Conservation (phyloP, 2,888 invertebrate genomes). For the Argyresthia goedartella region DNA sequence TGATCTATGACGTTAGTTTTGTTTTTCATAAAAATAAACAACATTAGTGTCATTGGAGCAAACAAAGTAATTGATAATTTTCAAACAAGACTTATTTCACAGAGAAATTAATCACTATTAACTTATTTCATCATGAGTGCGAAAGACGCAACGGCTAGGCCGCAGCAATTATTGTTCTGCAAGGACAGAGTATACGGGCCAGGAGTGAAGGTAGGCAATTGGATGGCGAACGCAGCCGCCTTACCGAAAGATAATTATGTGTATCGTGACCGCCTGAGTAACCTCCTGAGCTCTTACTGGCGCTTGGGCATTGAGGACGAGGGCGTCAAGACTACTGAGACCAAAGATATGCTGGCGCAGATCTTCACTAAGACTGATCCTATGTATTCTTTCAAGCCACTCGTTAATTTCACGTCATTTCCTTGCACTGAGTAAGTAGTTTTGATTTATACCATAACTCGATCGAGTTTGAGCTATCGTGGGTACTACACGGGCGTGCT, state of each 20-base stretch:
- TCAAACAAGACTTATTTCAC: conserved; percentile 12
- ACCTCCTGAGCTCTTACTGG: conserved; percentile 58
- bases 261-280: conserved; percentile 51
- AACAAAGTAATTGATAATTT: not conserved
- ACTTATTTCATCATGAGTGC: conserved; percentile 35
- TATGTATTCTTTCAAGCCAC: conserved; percentile 49
- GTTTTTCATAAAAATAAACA: too few species aligned
- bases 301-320: conserved; percentile 51
- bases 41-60: not conserved
- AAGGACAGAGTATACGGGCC: conserved; percentile 51
- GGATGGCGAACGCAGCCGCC: conserved; percentile 49
- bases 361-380: conserved; percentile 48
- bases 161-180: conserved; percentile 54
- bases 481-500: too few species aligned
- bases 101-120: too few species aligned
- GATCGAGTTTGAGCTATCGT: too few species aligned
- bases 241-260: conserved; percentile 63
- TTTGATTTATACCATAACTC: too few species aligned
- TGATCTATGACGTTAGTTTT: too few species aligned
- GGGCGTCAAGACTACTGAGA: conserved; percentile 49
- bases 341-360: conserved; percentile 56
- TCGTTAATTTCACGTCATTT: conserved; percentile 60
- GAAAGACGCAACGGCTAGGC: conserved; percentile 37
- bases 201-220: conserved; percentile 51
- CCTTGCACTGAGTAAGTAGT: conserved; percentile 60